These are phyloP conservation scores for Ophiothrix spiculata DNA, from an alignment of 35 echinoderm and acorn worm genomes.

Conservation along the genomic window DNA sequence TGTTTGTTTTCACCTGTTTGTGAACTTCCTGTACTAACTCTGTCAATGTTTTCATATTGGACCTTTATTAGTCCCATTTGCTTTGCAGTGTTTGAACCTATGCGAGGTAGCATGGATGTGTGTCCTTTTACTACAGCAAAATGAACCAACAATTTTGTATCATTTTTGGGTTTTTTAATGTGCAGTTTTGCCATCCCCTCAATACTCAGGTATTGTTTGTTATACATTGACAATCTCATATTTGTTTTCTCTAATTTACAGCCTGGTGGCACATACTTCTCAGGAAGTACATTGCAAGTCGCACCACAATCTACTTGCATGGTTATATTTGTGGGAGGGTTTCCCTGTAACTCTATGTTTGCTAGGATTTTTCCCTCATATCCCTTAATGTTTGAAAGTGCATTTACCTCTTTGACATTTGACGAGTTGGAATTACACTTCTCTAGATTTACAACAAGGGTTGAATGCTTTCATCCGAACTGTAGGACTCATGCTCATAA, in stretches of 20 bases:
- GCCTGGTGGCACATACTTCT: neutral
- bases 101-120: slow-evolving; percentile 7
- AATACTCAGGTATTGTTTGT: neutral
- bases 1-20: neutral
- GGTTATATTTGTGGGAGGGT: neutral
- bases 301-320: neutral
- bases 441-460: no score
- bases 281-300: neutral
- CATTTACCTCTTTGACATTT: neutral
- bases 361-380: neutral
- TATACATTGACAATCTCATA: neutral
- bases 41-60: neutral
- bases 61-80: slow-evolving; percentile 28
- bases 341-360: neutral
- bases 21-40: neutral
- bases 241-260: neutral
- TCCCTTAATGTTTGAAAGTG: neutral
- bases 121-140: slow-evolving; percentile 46
- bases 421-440: no score
- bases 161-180: neutral
- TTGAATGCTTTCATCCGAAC: no score
- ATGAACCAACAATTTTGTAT: slow-evolving; percentile 10
- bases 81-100: slow-evolving; percentile 37
- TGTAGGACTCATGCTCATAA: no score
- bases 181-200: neutral